Evolutionary conservation across 2,888 invertebrate species (phyloP), one percentile per base, ranked within the genome.

Genomic region (Thyatira batis): DNA sequence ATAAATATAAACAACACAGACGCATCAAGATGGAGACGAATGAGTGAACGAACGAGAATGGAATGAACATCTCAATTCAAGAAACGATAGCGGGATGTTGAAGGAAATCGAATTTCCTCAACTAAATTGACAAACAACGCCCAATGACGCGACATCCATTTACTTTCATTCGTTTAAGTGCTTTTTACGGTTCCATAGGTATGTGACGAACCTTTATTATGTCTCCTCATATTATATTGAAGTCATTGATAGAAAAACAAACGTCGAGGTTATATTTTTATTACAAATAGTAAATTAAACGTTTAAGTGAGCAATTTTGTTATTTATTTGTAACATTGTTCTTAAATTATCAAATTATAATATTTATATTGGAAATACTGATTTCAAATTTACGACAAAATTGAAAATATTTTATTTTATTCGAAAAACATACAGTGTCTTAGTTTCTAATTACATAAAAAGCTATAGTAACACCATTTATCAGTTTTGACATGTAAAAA

Each of bases 71-170:
- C 54, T 52, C 43, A 59, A 70, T 39, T 39, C 17, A 39, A 17
- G 39, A 69, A 69, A 69, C 69, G 70, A 69, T 69, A 65, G 57
- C 30, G 52, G 52, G 55, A 67, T 67, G 58, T 58, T 52, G 61
- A 52, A 67, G 69, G 67, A 69, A 69, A 69, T 69, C 65, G 60
- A 69, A 69, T 69, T 69, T 69, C 57, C 69, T 67, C 57, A 13
- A 28, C 65, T 65, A 65, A 65, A 69, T 67, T 69, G 70, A 69
- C 63, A 57, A 61, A 54, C 54, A 61, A 58, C 62, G 61, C 62
- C 67, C 65, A 67, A 51, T 67, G 67, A 61, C 58, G 59, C 23
- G 27, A 46, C 4, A 44, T 54, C 55, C 53, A 64, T 67, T 66
- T 60, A 49, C 58, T 48, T 56, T 50, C 20, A 46, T 55, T 43